Base-by-base conservation (phyloP, 2,888 invertebrate species). In the Cenopis cana region DNA sequence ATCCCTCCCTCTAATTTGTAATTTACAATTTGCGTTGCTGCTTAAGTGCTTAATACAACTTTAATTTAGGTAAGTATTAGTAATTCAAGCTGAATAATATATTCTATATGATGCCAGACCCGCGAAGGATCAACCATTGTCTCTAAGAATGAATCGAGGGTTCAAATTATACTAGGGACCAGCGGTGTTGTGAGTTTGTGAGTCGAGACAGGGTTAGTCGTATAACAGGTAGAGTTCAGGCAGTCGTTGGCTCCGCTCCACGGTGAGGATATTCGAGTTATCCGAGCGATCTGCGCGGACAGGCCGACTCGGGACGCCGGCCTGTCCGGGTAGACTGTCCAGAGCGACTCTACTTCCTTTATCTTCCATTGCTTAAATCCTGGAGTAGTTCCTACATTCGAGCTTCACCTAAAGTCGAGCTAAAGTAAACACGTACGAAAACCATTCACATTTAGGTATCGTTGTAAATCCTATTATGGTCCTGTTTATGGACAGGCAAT, bases 301-400 rank as follows among this genome's bases (percentile, higher is more conserved):
- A 86, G 88, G 85, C 82, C 88, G 89, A 86, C 80, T 59, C 49
- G 74, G 62, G 73, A 85, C 76, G 79, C 84, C 89, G 89, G 90
- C 90, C 90, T 91, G 91, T 91, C 89, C 90, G 89, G 89, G 89
- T 90, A 91, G 90, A 91, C 90, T 91, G 91, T 90, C 83, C 85
- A 77, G 81, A 85, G 79, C 84, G 77, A 69, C 73, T 72, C 36
- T 64, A 62, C 62, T 69, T 62, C 60, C 55, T 67, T 29, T 6
- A 20, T 59, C 59, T 59, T 46, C 66, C 46, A 56, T 2, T 46
- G 14, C 12, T 50, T 17, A 50, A 41, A 8, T 46, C 20, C 20
- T 20, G 9, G 17, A 9, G 17, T 36, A 2, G 56, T 56, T 17
- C 12, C 55, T 12, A 24, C 14, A 5, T 10, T 11, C n/a, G 17